Base-by-base conservation (phyloP, 1,140 invertebrate species). In the Oscheius sp. region DNA sequence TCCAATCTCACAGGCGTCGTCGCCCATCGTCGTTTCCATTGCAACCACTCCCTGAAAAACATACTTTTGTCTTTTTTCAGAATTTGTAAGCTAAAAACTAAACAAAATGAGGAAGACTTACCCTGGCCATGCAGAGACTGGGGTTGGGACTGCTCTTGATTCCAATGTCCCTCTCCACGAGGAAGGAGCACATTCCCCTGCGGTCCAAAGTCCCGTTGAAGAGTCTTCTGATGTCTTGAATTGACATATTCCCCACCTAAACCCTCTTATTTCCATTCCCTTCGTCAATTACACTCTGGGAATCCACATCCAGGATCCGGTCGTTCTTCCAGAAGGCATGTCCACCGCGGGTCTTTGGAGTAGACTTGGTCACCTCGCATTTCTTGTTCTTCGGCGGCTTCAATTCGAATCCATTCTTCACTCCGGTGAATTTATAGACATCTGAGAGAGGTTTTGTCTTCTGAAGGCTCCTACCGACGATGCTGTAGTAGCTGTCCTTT, bases 1-100 rank as follows among this genome's bases (percentile, higher is more conserved):
- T 55, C 49, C 49, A 55, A 55, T 55, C 49, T 55, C 49, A 23
- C 49, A 55, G 23, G 49, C 49, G 23, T 55, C 49, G 23, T 55
- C 49, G 7, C 49, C 49, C 49, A 55, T 55, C 23, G 7, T 26
- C 7, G 28, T 55, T 55, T 15, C 15, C 49, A n/a, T n/a, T n/a
- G n/a, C n/a, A n/a, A n/a, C n/a, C n/a, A n/a, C n/a, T n/a, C n/a
- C n/a, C n/a, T n/a, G n/a, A n/a, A n/a, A n/a, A n/a, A n/a, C n/a
- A n/a, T n/a, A n/a, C n/a, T n/a, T n/a, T n/a, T n/a, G n/a, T n/a
- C n/a, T n/a, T n/a, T n/a, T n/a, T n/a, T n/a, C n/a, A n/a, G n/a
- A n/a, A n/a, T n/a, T n/a, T n/a, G n/a, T n/a, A n/a, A n/a, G n/a
- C n/a, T n/a, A n/a, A n/a, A n/a, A n/a, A n/a, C n/a, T n/a, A n/a